Evolutionary conservation across 2,797 vertebrate genomes (phyloP).

Genomic region (Sebastes trivittatus): DNA sequence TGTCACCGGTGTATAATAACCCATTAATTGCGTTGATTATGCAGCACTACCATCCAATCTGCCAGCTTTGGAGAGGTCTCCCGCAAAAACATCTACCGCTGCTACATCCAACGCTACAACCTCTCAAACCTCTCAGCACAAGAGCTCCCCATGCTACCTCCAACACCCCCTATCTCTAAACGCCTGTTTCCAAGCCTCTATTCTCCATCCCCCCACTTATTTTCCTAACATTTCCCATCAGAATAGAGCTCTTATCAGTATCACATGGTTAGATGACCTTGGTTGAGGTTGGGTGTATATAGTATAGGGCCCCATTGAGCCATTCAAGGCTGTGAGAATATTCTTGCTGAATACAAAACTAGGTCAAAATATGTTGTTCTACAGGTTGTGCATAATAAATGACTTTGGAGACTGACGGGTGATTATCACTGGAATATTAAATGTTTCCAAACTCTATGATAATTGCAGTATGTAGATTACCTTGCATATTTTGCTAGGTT

Average conservation of each 20-base stretch:
- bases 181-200: slow-evolving; percentile 11
- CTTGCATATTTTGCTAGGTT: slow-evolving; percentile 6
- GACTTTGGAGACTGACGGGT: not conserved
- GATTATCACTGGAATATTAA: not conserved
- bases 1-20: slow-evolving; percentile 40
- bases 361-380: slow-evolving; percentile 25
- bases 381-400: slow-evolving; percentile 27
- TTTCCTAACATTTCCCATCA: slow-evolving; percentile 64
- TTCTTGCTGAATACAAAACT: slow-evolving; percentile 47
- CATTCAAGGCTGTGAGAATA: slow-evolving; percentile 63
- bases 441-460: not conserved
- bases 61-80: slow-evolving; percentile 39
- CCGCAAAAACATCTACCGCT: slow-evolving; percentile 19
- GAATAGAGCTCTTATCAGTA: slow-evolving; percentile 66
- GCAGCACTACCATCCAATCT: slow-evolving; percentile 30
- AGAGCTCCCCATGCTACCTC: slow-evolving; percentile 43
- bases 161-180: slow-evolving; percentile 17
- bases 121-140: slow-evolving; percentile 41
- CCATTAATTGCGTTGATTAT: slow-evolving; percentile 62
- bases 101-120: slow-evolving; percentile 16
- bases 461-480: not conserved
- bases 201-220: slow-evolving; percentile 41
- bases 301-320: slow-evolving; percentile 35
- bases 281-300: slow-evolving; percentile 44
- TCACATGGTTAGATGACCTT: slow-evolving; percentile 65